These are phyloP conservation scores for Acutogordius australiensis DNA, from an alignment of 2,888 invertebrate species.

Conservation along the genomic window DNA sequence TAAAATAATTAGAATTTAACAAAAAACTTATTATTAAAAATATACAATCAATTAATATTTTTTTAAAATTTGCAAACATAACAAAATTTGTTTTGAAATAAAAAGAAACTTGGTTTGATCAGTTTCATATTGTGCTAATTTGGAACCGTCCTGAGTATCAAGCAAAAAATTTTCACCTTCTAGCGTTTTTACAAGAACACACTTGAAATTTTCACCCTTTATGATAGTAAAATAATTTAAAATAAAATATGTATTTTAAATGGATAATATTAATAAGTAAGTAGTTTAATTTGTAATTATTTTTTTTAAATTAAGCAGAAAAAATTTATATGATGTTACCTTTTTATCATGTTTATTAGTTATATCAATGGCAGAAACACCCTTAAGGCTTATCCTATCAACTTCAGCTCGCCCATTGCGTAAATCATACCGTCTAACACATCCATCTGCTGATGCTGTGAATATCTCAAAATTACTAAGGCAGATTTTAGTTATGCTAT, in stretches of 20 bases:
- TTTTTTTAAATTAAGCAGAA: too few relatives aligned
- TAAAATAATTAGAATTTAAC: too few relatives aligned
- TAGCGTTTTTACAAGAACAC: conserved; percentile 50
- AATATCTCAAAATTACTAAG: conserved; percentile 65
- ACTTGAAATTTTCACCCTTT: conserved; percentile 30
- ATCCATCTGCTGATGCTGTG: conserved; percentile 58
- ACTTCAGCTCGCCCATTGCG: conserved; percentile 48
- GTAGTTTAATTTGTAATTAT: too few relatives aligned
- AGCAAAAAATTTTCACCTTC: conserved; percentile 52
- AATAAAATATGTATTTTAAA: too few relatives aligned
- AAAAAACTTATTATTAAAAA: too few relatives aligned
- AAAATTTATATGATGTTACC: too few relatives aligned
- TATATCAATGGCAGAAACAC: background rate
- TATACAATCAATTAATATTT: too few relatives aligned
- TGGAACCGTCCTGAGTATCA: conserved; percentile 53
- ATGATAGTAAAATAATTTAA: too few relatives aligned
- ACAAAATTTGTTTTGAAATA: too few relatives aligned
- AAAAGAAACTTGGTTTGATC: background rate
- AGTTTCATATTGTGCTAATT: conserved; percentile 35
- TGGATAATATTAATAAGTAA: too few relatives aligned
- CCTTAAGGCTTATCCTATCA: conserved; percentile 27
- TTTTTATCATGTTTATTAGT: too few relatives aligned
- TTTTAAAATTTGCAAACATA: too few relatives aligned
- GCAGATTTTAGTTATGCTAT: conserved; percentile 35
- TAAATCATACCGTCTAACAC: conserved; percentile 59